Base-by-base conservation (phyloP, 2,888 invertebrate species). In the Epistrophe grossulariae region DNA sequence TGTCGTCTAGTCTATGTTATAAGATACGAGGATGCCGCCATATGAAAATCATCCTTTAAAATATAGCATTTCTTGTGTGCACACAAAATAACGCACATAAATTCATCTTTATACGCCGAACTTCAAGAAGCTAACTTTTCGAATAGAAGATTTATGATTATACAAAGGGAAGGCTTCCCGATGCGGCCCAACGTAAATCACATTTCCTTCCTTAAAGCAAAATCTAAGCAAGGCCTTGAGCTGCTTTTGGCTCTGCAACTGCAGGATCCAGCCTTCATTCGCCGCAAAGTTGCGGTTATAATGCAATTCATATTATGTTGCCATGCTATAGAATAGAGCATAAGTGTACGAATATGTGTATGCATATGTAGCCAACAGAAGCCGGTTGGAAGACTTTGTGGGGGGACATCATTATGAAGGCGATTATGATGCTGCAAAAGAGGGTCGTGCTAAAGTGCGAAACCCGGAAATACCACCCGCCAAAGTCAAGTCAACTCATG, bases 301-400 rank as follows among this genome's bases (percentile, higher is more conserved):
- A 84, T 84, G 84, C 76, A 81, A 77, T 77, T 81, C 81, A 81
- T 81, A 81, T 77, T 81, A 81, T 77, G 24, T 24, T 24, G 3
- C 24, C 24, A 50, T 15, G 68, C n/a, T 55, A n/a, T n/a, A n/a
- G n/a, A n/a, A 50, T 50, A 50, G 57, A 31, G 35, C 35, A 35
- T 7, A 70, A 66, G 28, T 55, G 55, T 15, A 15, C 4, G 7
- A 50, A 10, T 19, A 10, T 48, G 0, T 1, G 6, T 8, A 45
- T 8, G 2, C 19, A 5, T 19, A 4, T 17, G 5, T 2, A 19
- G 19, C 17, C 11, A 17, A 7, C 11, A 38, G 40, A 40, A 4
- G 19, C 19, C 15, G n/a, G 17, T 24, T 9, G 45, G 10, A 38
- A 35, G 19, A 10, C 9, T 55, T 24, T 55, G 62, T n/a, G 28